A percentile compares a stretch with the other conserved stretches of the same genome.
Conservation (phyloP, 2,113 vertebrate species). For the Engystomops pustulosus region DNA sequence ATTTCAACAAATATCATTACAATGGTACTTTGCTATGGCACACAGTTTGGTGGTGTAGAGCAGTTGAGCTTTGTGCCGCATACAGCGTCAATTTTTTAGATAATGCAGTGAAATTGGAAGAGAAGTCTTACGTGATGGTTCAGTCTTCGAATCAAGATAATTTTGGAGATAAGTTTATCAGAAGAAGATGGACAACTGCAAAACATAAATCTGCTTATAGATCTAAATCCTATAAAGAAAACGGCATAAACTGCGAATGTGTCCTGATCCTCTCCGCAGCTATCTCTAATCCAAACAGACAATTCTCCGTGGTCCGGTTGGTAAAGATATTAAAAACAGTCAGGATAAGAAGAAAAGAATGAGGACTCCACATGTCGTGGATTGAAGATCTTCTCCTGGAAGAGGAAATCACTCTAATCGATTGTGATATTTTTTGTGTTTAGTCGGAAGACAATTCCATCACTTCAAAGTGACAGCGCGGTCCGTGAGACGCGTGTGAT, state of each 20-base stretch:
- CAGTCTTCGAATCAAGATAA: background rate
- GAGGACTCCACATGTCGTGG: slow-evolving; percentile 11
- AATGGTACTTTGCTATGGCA: too few species aligned
- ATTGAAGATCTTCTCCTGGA: slow-evolving; percentile 17
- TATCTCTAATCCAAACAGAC: slow-evolving; percentile 7
- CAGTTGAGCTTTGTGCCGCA: too few species aligned
- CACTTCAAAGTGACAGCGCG: slow-evolving; percentile 47
- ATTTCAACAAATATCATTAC: too few species aligned
- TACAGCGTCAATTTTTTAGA: too few species aligned
- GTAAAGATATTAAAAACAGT: slow-evolving; percentile 37
- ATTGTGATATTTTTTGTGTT: slow-evolving; percentile 59
- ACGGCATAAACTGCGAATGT: too few species aligned
- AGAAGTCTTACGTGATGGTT: too few species aligned
- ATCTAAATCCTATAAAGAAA: slow-evolving; percentile 15
- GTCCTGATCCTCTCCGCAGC: background rate
- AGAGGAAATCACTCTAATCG: slow-evolving; percentile 56
- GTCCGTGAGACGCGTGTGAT: slow-evolving; percentile 42
- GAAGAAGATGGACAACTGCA: background rate
- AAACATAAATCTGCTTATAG: background rate
- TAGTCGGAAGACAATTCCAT: slow-evolving; percentile 29
- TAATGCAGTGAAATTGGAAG: too few species aligned
- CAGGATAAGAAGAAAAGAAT: slow-evolving; percentile 13
- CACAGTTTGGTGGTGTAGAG: too few species aligned
- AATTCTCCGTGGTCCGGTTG: slow-evolving; percentile 20
- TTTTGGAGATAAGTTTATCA: background rate